Evolutionary conservation across 2,113 vertebrate genomes (phyloP), one percentile per base, ranked within the genome.

Genomic region (Cynoglossus semilaevis): DNA sequence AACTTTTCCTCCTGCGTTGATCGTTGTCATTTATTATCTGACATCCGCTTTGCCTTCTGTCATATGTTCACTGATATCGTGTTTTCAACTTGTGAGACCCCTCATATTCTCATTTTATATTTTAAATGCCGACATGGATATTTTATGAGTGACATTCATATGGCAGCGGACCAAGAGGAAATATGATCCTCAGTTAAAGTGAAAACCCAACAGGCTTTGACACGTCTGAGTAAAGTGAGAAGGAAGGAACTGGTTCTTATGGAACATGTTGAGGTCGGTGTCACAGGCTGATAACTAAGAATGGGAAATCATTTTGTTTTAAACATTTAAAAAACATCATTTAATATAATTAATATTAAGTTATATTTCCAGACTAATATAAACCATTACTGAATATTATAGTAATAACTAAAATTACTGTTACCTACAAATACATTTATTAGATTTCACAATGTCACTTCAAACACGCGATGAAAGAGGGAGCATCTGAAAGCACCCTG

Each of bases 1-100:
- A 76, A 83, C 69, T 63, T 76, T 76, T 54, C 43, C 60, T 58
- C 63, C 72, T 45, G 47, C 43, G 67, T 55, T 69, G 67, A 74
- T 80, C 68, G 51, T 74, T 48, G 70, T 50, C 61, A 59, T 63
- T 48, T 74, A 61, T 67, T 67, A 51, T 78, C 67, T 73, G 63
- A 75, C 29, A 70, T 64, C 58, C 58, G 37, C 12, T 11, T 38
- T 1, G 8, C 36, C 7, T 10, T n/a, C n/a, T n/a, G n/a, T n/a
- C n/a, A n/a, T n/a, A n/a, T n/a, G n/a, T n/a, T n/a, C n/a, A n/a
- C n/a, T n/a, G n/a, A n/a, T n/a, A n/a, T n/a, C n/a, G n/a, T n/a
- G n/a, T n/a, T 52, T 44, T 7, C 22, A 29, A 29, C 22, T 29
- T 6, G 22, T 43, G 44, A 48, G 22, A 51, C 44, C 4, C 14